These are phyloP conservation scores for Pseudachorutes palmiensis DNA, from an alignment of 1,140 invertebrate genomes.

Conservation along the genomic window DNA sequence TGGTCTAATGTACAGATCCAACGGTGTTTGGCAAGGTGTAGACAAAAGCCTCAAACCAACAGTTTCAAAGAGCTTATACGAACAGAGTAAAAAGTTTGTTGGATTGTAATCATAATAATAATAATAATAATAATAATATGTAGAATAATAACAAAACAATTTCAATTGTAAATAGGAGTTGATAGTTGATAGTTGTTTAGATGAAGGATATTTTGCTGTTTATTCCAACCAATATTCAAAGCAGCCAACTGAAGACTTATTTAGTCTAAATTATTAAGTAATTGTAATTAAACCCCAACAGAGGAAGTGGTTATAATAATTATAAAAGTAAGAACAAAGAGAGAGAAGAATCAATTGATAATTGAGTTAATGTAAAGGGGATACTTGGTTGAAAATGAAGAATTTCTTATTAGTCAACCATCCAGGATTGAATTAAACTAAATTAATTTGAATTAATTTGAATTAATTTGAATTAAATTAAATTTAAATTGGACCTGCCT, in stretches of 20 bases:
- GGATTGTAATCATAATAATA: slow-evolving; percentile 5
- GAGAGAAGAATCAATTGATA: too few relatives aligned
- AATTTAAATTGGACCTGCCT: slow-evolving; percentile 4
- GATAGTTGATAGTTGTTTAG: too few relatives aligned
- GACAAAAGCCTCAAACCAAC: not conserved
- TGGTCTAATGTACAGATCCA: slow-evolving; percentile 51
- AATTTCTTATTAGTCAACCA: not conserved
- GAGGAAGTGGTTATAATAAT: too few relatives aligned
- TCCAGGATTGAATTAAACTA: not conserved
- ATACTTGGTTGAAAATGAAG: too few relatives aligned
- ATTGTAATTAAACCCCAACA: too few relatives aligned
- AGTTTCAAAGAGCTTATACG: not conserved
- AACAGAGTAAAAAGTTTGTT: not conserved
- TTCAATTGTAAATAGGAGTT: too few relatives aligned
- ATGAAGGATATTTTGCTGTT: too few relatives aligned
- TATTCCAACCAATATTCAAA: too few relatives aligned
- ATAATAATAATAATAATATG: not conserved
- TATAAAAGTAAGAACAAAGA: too few relatives aligned
- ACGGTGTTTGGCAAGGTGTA: slow-evolving; percentile 15
- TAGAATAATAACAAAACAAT: not conserved
- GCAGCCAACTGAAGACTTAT: too few relatives aligned
- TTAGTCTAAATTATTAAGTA: too few relatives aligned
- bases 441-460: not conserved
- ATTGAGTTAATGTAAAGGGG: too few relatives aligned
- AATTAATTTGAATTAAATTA: not conserved